Percentiles rank a stretch among this genome's conserved stretches.
phyloP scores from a whole-genome alignment of 2,113 vertebrate genomes.

The Gorsachius goisagi region DNA sequence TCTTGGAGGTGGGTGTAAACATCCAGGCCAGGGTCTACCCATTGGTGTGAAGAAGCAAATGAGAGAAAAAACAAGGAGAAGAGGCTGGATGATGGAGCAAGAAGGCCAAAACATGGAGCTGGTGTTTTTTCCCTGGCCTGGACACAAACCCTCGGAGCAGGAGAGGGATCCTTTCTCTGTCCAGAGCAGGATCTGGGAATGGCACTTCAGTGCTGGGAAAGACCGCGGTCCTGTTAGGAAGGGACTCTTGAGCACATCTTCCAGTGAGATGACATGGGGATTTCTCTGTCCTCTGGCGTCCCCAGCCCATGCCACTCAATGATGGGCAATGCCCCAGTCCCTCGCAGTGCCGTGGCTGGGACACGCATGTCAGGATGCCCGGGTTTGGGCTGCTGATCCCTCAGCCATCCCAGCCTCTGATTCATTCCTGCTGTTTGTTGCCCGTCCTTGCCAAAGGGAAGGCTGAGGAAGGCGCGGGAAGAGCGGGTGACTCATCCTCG shows the following conservation, averaged over 20 bases:
- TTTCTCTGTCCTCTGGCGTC: neutral
- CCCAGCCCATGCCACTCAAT: neutral
- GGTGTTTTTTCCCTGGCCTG: neutral
- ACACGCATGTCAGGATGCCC: neutral
- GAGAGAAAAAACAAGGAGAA: neutral
- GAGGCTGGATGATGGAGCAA: neutral
- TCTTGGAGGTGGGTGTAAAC: neutral
- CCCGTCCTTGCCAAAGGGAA: conserved; percentile 10
- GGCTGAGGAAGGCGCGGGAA: conserved; percentile 1
- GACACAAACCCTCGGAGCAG: neutral
- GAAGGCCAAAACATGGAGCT: neutral
- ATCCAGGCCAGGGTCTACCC: neutral
- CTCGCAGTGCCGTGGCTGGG: neutral
- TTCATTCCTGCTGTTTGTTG: conserved; percentile 41
- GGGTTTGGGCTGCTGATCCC: neutral
- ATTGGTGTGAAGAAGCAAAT: neutral
- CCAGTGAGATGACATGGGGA: neutral
- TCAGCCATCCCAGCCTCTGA: neutral
- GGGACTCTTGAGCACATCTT: neutral
- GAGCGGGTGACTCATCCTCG: conserved; percentile 45
- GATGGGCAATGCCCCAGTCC: neutral
- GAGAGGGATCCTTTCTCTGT: neutral
- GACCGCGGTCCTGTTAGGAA: neutral
- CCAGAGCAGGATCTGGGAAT: neutral
- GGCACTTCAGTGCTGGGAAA: neutral